Evolutionary conservation across 2,888 invertebrate genomes (phyloP).

Genomic region (Conistra vaccinii): DNA sequence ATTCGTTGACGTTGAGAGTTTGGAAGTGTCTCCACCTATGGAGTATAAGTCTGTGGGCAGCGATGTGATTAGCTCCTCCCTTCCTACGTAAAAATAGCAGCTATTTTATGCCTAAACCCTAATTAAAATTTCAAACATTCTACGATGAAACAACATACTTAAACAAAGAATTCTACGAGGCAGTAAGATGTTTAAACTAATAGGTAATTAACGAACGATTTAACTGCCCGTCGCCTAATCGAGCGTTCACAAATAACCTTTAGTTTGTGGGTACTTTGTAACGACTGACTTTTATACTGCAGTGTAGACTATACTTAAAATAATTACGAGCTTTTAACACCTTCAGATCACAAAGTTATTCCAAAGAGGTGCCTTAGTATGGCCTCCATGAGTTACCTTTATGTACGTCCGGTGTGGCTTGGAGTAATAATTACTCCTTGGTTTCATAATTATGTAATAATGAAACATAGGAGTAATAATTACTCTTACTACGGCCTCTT

Average conservation of each 20-base stretch:
- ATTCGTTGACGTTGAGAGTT: too few species aligned
- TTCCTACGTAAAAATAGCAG: too few species aligned
- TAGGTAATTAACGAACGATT: conserved; percentile 19
- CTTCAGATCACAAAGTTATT: background rate
- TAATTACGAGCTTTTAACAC: conserved; percentile 16
- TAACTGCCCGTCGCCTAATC: conserved; percentile 22
- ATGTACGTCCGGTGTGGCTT: too few species aligned
- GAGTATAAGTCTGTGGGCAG: background rate
- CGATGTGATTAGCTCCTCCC: too few species aligned
- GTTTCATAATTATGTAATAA: too few species aligned
- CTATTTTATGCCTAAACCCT: background rate
- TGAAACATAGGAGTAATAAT: too few species aligned
- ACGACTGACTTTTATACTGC: conserved; percentile 10
- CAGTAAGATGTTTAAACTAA: conserved; percentile 28
- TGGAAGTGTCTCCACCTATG: too few species aligned
- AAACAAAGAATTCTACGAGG: conserved; percentile 8
- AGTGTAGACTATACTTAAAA: conserved; percentile 4
- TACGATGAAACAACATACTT: background rate
- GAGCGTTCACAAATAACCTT: conserved; percentile 9
- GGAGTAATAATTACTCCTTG: too few species aligned
- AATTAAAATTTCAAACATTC: conserved; percentile 15
- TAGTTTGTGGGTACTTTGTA: conserved; percentile 4
- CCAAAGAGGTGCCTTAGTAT: background rate
- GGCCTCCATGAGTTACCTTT: background rate
- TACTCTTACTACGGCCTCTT: too few species aligned